Evolutionary conservation across 2,888 invertebrate genomes (phyloP).

Genomic region (Yponomeuta plumbellus): DNA sequence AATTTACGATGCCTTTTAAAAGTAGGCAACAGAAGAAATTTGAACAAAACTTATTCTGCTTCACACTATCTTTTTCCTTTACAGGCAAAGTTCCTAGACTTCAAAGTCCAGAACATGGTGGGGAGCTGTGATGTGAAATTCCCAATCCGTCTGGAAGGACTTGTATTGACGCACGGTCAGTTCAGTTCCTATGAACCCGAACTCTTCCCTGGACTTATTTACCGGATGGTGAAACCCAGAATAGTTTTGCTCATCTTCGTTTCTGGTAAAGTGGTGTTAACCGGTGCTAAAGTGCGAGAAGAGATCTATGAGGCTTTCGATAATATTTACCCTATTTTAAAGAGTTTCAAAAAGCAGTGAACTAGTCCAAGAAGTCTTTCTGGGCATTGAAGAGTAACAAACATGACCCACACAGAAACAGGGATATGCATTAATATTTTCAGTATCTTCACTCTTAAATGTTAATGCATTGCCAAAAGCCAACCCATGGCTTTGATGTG

Average conservation of each 20-base stretch:
- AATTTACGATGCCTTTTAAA: no score
- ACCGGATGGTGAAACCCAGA: constrained; percentile 98
- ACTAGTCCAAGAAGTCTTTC: constrained; percentile 15
- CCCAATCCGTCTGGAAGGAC: constrained; percentile 84
- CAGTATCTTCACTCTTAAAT: no score
- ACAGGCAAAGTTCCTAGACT: constrained; percentile 87
- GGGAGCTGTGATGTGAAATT: constrained; percentile 87
- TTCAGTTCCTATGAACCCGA: constrained; percentile 97
- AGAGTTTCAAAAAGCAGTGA: constrained; percentile 93
- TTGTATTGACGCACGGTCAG: constrained; percentile 84
- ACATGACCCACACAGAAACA: no score
- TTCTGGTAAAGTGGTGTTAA: constrained; percentile 98
- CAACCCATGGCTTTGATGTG: no score
- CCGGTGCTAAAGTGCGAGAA: constrained; percentile 95
- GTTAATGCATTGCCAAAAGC: no score
- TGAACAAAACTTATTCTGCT: background rate
- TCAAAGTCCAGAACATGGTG: constrained; percentile 89
- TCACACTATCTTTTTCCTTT: constrained; percentile 32
- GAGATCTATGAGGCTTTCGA: constrained; percentile 97
- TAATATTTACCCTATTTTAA: constrained; percentile 97
- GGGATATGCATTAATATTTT: no score
- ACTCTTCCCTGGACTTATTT: constrained; percentile 98
- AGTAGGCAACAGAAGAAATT: no score
- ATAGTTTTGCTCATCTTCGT: constrained; percentile 98
- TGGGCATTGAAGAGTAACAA: background rate